A percentile compares a stretch with the other conserved stretches of the same genome.
These are phyloP conservation scores for Limenitis camilla DNA, from an alignment of 2,888 invertebrate species.

Conservation along the genomic window DNA sequence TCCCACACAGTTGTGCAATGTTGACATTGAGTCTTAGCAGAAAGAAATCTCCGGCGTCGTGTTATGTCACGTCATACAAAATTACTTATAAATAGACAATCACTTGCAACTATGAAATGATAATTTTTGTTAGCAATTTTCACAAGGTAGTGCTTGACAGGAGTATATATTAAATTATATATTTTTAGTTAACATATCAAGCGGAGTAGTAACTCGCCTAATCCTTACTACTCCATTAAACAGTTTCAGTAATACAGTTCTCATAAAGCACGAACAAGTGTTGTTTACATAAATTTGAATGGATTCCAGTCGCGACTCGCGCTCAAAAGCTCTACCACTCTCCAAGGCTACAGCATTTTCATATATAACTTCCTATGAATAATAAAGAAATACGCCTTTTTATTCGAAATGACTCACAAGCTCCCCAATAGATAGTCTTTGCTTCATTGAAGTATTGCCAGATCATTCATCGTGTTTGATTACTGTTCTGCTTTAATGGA, in stretches of 20 bases:
- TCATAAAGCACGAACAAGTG: constrained; percentile 16
- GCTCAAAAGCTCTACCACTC: constrained; percentile 7
- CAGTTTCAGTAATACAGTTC: constrained; percentile 2
- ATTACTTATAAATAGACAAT: too few relatives aligned
- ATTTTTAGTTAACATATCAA: background rate
- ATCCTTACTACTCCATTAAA: constrained; percentile 8
- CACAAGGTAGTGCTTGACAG: too few relatives aligned
- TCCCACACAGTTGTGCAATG: constrained; percentile 1
- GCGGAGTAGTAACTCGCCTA: background rate
- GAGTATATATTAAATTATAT: too few relatives aligned
- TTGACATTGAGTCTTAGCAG: constrained; percentile 6
- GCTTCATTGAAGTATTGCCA: too few relatives aligned
- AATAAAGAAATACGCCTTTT: too few relatives aligned
- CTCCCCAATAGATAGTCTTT: too few relatives aligned
- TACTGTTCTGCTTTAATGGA: too few relatives aligned
- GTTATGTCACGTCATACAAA: background rate
- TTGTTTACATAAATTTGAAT: constrained; percentile 19
- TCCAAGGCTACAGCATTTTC: constrained; percentile 7
- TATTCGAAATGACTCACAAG: too few relatives aligned
- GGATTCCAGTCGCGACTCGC: constrained; percentile 8
- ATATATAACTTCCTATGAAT: background rate
- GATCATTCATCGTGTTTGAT: too few relatives aligned
- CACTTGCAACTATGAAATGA: too few relatives aligned
- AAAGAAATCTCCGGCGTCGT: constrained; percentile 1
- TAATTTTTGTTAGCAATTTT: too few relatives aligned